Evolutionary conservation across 30 jellyfish, hydroid and myxozoan species (phyloP), one percentile per base, ranked within the genome.

Genomic region (Aurelia coerulea): DNA sequence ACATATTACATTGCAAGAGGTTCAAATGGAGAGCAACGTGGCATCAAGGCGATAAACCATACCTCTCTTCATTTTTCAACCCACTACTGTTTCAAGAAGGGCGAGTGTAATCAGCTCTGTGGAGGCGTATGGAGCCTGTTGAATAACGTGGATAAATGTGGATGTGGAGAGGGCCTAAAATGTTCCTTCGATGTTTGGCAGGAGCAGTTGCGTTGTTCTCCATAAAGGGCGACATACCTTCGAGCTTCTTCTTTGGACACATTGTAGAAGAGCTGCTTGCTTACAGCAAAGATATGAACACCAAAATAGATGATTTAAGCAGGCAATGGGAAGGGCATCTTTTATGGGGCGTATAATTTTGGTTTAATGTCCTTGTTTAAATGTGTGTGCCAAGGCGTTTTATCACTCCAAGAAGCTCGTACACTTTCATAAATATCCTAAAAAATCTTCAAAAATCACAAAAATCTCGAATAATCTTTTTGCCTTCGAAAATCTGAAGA

Each of bases 111-210:
- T 42, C 82, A 65, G 3, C 69, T 68, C 51, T 86, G 95, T 56
- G 95, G 86, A 32, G 84, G 68, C 39, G 41, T 68, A 10, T 73
- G 84, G 82, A 41, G 59, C 3, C 53, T 64, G 68, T 79, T 49
- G 37, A 74, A 66, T 19, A 68, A 66, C 51, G 31, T 85, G 17
- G 62, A 85, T 52, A 74, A 63, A 67, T 85, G 95, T 75, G 95
- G 95, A 2, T 85, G 95, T 35, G 95, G 95, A 34, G 70, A 29
- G 14, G 95, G 95, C 23, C 95, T 85, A 18, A 42, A 19, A 7
- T 85, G 95, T 66, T 32, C 78, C 54, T 52, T 23, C 67, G 56
- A 65, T 32, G 34, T 56, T 23, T 70, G 77, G 91, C 73, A 17
- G 6, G 80, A 70, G 13, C 74, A 66, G 15, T 56, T 50, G n/a